These are phyloP conservation scores for Telenomus remus DNA, from an alignment of 1,140 invertebrate species.

Conservation along the genomic window DNA sequence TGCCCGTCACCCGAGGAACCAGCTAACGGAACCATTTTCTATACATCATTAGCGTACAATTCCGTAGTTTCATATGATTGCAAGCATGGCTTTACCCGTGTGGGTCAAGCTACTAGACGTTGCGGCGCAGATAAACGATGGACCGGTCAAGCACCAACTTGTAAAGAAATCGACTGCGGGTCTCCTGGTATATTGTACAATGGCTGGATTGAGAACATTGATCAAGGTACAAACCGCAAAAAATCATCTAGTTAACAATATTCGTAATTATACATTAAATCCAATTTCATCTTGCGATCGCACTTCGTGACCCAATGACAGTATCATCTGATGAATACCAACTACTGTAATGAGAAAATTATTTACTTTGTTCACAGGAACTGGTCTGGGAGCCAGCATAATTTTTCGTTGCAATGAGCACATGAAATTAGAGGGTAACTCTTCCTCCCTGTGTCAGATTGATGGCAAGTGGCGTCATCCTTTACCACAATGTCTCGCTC, in stretches of 20 bases:
- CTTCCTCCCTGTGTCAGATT: slow-evolving; percentile 92
- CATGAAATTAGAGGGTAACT: slow-evolving; percentile 92
- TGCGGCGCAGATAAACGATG: slow-evolving; percentile 95
- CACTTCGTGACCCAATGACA: too few relatives aligned
- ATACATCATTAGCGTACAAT: slow-evolving; percentile 94
- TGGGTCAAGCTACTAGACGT: slow-evolving; percentile 88
- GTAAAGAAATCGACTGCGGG: slow-evolving; percentile 97
- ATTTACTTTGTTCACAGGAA: slow-evolving; percentile 77
- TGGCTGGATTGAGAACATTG: slow-evolving; percentile 96
- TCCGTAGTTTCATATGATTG: slow-evolving; percentile 95
- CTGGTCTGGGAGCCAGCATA: slow-evolving; percentile 91
- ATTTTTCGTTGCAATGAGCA: slow-evolving; percentile 95
- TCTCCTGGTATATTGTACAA: slow-evolving; percentile 92
- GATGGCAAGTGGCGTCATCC: slow-evolving; percentile 96
- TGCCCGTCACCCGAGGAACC: slow-evolving; percentile 92
- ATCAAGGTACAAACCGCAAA: slow-evolving; percentile 76
- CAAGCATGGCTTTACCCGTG: slow-evolving; percentile 91
- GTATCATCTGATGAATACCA: too few relatives aligned
- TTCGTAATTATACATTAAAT: too few relatives aligned
- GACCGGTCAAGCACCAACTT: slow-evolving; percentile 89
- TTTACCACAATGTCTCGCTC: slow-evolving; percentile 91
- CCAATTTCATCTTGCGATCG: too few relatives aligned
- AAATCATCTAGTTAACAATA: slow-evolving; percentile 5
- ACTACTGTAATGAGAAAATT: background rate
- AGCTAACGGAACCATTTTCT: slow-evolving; percentile 92